phyloP scores from a whole-genome alignment of 2,113 vertebrate species.

The Serinus canaria region DNA sequence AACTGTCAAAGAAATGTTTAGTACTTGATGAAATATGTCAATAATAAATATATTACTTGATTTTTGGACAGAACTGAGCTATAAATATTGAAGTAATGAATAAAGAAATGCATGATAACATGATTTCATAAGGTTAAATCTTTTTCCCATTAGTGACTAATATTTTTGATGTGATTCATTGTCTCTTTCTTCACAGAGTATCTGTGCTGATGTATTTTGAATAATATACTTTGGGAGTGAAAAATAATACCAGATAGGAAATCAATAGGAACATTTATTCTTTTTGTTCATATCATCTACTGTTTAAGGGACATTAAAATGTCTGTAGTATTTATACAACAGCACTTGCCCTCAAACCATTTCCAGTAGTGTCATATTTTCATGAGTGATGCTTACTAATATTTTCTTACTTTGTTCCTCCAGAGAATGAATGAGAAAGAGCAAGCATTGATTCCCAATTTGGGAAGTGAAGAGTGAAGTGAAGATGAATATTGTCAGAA shows the following conservation, averaged over 20 bases:
- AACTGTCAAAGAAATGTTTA: neutral
- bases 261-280: conserved; percentile 36
- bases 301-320: conserved; percentile 25
- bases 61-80: neutral
- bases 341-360: neutral
- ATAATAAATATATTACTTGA: neutral
- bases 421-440: neutral
- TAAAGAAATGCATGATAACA: neutral
- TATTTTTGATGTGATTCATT: neutral
- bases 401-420: neutral
- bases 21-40: neutral
- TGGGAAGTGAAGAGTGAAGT: neutral
- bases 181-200: neutral
- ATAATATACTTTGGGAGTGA: neutral
- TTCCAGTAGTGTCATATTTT: neutral
- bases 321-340: neutral
- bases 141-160: neutral
- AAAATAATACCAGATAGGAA: neutral
- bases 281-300: neutral
- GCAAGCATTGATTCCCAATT: neutral
- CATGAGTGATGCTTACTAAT: neutral
- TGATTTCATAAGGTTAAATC: neutral
- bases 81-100: neutral
- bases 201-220: neutral
- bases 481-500: neutral